Percentiles rank a stretch among this genome's conserved stretches.
phyloP scores from a whole-genome alignment of 1,140 invertebrate genomes.

The Latrodectus geometricus region DNA sequence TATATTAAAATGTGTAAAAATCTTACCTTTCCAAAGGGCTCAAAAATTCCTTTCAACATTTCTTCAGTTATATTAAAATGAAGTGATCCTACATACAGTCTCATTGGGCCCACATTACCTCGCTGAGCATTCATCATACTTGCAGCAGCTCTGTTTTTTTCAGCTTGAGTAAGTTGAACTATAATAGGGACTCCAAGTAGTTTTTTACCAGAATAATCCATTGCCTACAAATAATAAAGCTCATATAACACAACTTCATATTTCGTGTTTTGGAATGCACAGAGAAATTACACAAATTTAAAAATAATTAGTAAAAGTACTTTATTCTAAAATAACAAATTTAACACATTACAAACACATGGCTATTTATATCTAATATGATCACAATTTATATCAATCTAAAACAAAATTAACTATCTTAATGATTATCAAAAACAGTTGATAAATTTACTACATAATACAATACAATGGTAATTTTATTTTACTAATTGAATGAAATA shows the following conservation, averaged over 20 bases:
- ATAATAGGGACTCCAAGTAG: conserved; percentile 96
- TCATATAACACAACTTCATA: conserved; percentile 50
- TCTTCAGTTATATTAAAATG: conserved; percentile 99
- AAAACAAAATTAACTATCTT: no score
- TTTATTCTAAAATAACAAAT: no score
- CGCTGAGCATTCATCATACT: conserved; percentile 66
- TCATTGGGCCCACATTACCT: conserved; percentile 83
- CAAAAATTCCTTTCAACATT: conserved; percentile 98
- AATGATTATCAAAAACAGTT: no score
- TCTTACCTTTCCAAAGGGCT: conserved; percentile 93
- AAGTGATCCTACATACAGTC: conserved; percentile 95
- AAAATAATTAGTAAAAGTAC: no score
- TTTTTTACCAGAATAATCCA: conserved; percentile 95
- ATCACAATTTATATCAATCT: no score
- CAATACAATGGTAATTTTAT: no score
- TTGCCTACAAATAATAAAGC: conserved; percentile 76
- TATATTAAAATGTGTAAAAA: neutral
- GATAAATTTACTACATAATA: no score
- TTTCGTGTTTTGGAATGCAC: no score
- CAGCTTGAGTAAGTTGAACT: conserved; percentile 98
- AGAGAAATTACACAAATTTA: no score
- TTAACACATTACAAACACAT: no score
- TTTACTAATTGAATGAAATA: neutral
- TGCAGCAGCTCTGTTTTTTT: conserved; percentile 86
- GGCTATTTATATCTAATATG: no score